Evolutionary conservation across 2,888 invertebrate genomes (phyloP).

Genomic region (Creontiades dilutus): DNA sequence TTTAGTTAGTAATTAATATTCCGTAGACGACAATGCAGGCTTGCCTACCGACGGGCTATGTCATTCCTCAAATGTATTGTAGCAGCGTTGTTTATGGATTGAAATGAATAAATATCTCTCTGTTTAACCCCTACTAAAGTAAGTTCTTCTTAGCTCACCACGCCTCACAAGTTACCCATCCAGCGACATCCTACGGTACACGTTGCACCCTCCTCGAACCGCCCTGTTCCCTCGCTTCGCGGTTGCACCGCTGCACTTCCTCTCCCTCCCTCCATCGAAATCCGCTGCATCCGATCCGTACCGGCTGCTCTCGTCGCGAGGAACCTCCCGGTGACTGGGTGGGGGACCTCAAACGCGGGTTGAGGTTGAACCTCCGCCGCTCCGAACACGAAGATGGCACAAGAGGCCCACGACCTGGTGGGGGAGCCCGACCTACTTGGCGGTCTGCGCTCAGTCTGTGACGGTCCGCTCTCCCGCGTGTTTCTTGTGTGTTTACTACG

Average conservation of each 20-base stretch:
- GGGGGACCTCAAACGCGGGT: conserved; percentile 3
- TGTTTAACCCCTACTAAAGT: no score
- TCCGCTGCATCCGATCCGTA: conserved; percentile 1
- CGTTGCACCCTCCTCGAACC: no score
- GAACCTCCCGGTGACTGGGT: not conserved
- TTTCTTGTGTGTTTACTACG: not conserved
- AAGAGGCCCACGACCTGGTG: not conserved
- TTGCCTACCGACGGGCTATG: no score
- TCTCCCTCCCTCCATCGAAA: not conserved
- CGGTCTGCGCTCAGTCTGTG: conserved; percentile 55
- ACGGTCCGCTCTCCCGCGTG: conserved; percentile 42
- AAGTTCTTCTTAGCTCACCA: no score
- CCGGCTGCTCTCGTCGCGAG: not conserved
- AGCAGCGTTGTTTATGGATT: no score
- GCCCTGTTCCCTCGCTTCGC: not conserved
- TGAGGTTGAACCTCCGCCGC: not conserved
- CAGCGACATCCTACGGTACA: no score
- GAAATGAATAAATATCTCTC: no score
- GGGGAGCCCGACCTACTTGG: conserved; percentile 58
- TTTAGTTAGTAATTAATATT: no score
- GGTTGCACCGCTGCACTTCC: not conserved
- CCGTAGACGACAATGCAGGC: no score
- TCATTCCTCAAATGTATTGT: no score
- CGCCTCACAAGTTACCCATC: no score
- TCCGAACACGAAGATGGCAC: conserved; percentile 23